A percentile compares a stretch with the other conserved stretches of the same genome.
These are phyloP conservation scores for Acrobasis suavella DNA, from an alignment of 2,888 invertebrate genomes.

Conservation along the genomic window DNA sequence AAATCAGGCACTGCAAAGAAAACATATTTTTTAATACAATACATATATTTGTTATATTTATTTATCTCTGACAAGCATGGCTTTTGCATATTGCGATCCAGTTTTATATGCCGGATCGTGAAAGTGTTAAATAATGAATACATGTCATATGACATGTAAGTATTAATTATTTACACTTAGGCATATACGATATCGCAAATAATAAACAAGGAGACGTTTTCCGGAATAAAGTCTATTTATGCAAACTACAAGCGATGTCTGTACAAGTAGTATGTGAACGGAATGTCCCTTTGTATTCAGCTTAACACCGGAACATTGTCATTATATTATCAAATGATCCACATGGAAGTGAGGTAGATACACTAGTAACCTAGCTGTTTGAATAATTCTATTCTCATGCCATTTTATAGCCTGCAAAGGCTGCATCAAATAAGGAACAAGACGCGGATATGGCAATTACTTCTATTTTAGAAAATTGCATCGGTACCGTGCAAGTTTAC, in stretches of 20 bases:
- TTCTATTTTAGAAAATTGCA: constrained; percentile 14
- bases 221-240: constrained; percentile 16
- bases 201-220: constrained; percentile 5
- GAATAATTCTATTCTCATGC: constrained; percentile 21
- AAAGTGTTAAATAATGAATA: neutral
- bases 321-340: constrained; percentile 63
- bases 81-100: neutral
- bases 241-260: constrained; percentile 8
- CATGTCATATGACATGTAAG: too few relatives aligned
- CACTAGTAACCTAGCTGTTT: constrained; percentile 14
- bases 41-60: neutral
- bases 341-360: constrained; percentile 39
- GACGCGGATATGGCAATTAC: constrained; percentile 2
- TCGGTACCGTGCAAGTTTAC: neutral
- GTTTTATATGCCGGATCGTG: too few relatives aligned
- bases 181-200: constrained; percentile 3
- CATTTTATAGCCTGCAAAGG: neutral
- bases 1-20: constrained; percentile 60
- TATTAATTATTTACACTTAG: too few relatives aligned
- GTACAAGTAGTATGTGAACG: constrained; percentile 33
- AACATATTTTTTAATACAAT: neutral
- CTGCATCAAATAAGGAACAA: constrained; percentile 6
- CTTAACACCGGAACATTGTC: constrained; percentile 66
- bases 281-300: constrained; percentile 55
- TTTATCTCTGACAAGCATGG: neutral